A percentile compares a stretch with the other conserved stretches of the same genome.
These are phyloP conservation scores for Burhinus oedicnemus DNA, from an alignment of 2,113 vertebrate species.

Conservation along the genomic window DNA sequence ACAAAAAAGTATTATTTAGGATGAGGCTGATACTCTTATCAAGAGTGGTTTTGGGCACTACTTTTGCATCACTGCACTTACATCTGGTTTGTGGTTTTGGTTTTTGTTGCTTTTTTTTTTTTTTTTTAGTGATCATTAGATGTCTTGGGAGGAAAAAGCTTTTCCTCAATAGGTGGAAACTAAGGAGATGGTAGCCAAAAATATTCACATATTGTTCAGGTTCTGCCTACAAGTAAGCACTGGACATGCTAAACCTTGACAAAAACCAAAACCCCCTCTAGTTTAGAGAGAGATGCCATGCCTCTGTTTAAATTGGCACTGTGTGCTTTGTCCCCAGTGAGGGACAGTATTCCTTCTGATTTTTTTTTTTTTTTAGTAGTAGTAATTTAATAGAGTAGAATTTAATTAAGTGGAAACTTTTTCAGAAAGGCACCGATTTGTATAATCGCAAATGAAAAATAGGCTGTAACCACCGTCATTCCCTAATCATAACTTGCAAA, in stretches of 20 bases:
- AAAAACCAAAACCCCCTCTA: not conserved
- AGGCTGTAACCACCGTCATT: not conserved
- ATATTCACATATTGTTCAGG: fast-evolving
- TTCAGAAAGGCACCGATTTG: not conserved
- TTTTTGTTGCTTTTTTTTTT: not conserved
- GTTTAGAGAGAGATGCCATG: not conserved
- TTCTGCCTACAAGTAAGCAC: not conserved
- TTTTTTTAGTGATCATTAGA: not conserved
- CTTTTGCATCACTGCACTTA: not conserved
- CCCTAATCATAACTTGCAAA: conserved; percentile 16
- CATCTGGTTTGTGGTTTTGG: not conserved
- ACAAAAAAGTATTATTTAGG: not conserved
- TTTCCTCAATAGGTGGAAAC: not conserved
- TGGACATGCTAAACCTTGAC: not conserved
- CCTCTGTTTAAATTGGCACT: not conserved
- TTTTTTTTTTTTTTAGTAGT: not conserved
- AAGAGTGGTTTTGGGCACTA: fast-evolving
- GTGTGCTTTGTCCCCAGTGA: not conserved
- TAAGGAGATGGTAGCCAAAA: not conserved
- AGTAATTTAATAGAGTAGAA: not conserved
- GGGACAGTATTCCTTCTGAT: not conserved
- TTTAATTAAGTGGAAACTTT: not conserved
- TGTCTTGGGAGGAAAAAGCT: not conserved
- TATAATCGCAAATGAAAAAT: not conserved
- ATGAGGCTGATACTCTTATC: not conserved